Conservation (phyloP, 2,888 invertebrate genomes). For the Volucella inflata region DNA sequence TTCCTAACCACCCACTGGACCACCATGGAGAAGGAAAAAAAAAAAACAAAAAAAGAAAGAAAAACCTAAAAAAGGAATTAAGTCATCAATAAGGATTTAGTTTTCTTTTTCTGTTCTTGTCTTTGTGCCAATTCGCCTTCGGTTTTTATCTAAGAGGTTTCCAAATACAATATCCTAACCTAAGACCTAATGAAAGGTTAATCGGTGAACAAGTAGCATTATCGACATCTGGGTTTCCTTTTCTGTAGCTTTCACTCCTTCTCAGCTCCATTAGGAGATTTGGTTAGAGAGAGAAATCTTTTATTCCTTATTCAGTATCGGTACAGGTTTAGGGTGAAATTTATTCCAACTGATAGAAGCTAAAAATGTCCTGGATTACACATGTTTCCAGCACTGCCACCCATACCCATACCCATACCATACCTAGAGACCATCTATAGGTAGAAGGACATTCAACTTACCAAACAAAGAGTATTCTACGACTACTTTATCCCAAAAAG, state of each 20-base stretch:
- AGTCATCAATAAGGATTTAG: slow-evolving; percentile 60
- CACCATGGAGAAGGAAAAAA: not conserved
- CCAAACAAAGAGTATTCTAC: slow-evolving; percentile 18
- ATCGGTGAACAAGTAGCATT: slow-evolving; percentile 58
- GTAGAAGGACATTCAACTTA: slow-evolving; percentile 16
- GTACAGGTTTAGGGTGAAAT: not conserved
- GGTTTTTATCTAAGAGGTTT: slow-evolving; percentile 26
- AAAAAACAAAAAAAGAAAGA: too few relatives aligned
- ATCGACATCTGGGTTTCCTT: slow-evolving; percentile 13
- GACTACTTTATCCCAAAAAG: slow-evolving; percentile 7
- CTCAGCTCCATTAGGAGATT: slow-evolving; percentile 30
- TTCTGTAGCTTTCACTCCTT: slow-evolving; percentile 6
- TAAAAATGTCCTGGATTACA: slow-evolving; percentile 45
- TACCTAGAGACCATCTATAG: too few relatives aligned
- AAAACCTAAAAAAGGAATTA: slow-evolving; percentile 40
- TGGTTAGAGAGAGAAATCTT: slow-evolving; percentile 6
- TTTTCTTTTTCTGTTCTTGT: slow-evolving; percentile 9
- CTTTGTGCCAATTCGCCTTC: slow-evolving; percentile 12
- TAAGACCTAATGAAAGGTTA: slow-evolving; percentile 68
- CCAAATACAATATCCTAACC: slow-evolving; percentile 60
- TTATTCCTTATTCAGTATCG: slow-evolving; percentile 24
- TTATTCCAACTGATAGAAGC: slow-evolving; percentile 43
- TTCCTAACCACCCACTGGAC: not conserved
- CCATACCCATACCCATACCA: too few relatives aligned
- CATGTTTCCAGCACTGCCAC: not conserved